phyloP scores from a whole-genome alignment of 2,888 invertebrate species.

The Ecliptopera silaceata region DNA sequence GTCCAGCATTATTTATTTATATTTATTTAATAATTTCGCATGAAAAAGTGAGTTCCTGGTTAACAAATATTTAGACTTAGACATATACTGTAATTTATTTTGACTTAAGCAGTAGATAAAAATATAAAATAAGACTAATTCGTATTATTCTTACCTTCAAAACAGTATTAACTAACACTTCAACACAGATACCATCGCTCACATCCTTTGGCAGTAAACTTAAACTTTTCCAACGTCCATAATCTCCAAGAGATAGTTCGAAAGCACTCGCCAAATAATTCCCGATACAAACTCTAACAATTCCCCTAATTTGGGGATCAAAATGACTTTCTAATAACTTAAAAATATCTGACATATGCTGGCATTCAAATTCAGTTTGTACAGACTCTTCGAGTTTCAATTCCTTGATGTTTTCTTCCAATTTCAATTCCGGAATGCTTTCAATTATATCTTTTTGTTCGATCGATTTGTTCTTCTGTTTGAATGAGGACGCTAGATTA shows the following conservation, averaged over 20 bases:
- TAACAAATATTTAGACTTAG: too few relatives aligned
- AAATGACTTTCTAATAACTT: slow-evolving; percentile 85
- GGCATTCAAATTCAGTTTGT: slow-evolving; percentile 67
- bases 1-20: too few relatives aligned
- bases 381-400: slow-evolving; percentile 51
- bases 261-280: slow-evolving; percentile 85
- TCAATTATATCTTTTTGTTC: slow-evolving; percentile 50
- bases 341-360: slow-evolving; percentile 88
- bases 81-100: too few relatives aligned
- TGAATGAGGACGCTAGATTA: slow-evolving; percentile 32
- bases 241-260: slow-evolving; percentile 81
- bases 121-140: too few relatives aligned
- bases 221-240: slow-evolving; percentile 74
- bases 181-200: slow-evolving; percentile 64
- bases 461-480: slow-evolving; percentile 51
- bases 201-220: slow-evolving; percentile 64
- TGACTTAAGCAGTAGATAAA: not conserved
- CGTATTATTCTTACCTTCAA: slow-evolving; percentile 72
- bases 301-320: slow-evolving; percentile 92
- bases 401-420: slow-evolving; percentile 50
- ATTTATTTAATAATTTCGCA: too few relatives aligned
- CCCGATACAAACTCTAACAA: slow-evolving; percentile 86
- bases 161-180: slow-evolving; percentile 78
- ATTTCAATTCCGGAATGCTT: slow-evolving; percentile 52
- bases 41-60: too few relatives aligned